Percentiles rank a stretch among this genome's conserved stretches.
Conservation (phyloP, 2,113 vertebrate species). For the Pogonocichla stellata region DNA sequence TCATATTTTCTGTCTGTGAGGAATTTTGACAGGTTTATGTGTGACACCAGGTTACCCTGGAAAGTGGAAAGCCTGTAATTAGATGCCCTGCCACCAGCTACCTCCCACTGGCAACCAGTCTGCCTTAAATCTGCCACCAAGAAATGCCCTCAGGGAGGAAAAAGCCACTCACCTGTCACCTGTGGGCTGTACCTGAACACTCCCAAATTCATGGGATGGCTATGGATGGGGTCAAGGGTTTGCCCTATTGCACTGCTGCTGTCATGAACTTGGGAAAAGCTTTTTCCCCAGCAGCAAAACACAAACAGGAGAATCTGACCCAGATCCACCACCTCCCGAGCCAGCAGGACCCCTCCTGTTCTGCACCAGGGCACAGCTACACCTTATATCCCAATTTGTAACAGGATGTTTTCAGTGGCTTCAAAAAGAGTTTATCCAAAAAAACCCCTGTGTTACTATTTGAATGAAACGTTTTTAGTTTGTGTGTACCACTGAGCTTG, state of each 20-base stretch:
- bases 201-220: not conserved
- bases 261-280: not conserved
- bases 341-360: not conserved
- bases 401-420: not conserved
- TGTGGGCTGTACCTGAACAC: constrained; percentile 22
- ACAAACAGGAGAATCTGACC: not conserved
- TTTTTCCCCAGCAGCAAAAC: not conserved
- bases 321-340: not conserved
- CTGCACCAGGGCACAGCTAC: too few species aligned
- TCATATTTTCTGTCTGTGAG: constrained; percentile 39
- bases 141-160: constrained; percentile 56
- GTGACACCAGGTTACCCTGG: constrained; percentile 59
- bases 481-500: not conserved
- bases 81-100: constrained; percentile 13
- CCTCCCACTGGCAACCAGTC: constrained; percentile 44
- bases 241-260: too few species aligned
- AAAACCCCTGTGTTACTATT: accelerated
- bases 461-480: not conserved
- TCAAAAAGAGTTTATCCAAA: not conserved
- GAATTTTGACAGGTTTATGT: constrained; percentile 64
- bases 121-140: constrained; percentile 74
- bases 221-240: not conserved
- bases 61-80: constrained; percentile 68
- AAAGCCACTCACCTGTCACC: constrained; percentile 53
- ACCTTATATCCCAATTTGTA: accelerated